Evolutionary conservation across 2,888 invertebrate genomes (phyloP), one percentile per base, ranked within the genome.

Genomic region (Hypomecis atomaria): DNA sequence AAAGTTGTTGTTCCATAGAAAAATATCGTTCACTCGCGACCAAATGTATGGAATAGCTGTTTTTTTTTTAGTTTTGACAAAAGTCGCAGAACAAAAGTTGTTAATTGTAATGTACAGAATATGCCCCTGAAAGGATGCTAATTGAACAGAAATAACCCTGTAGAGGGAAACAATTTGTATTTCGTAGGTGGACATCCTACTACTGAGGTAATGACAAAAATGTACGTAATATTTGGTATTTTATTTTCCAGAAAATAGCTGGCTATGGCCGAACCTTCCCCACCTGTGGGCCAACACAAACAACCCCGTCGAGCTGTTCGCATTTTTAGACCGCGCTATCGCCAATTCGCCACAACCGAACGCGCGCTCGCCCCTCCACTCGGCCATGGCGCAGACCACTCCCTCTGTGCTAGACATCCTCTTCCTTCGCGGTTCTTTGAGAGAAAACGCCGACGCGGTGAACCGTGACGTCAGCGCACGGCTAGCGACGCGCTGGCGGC

Each of bases 321-420:
- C 75, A 69, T 93, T 79, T 85, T 83, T 93, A 75, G 93, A 93
- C 76, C 75, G 77, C 9, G 86, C 86, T 36, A 88, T 93, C 69
- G 72, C 82, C 66, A 81, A 83, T 57, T 89, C 93, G 50, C 90
- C 89, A 33, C 88, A 78, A 50, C 82, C 88, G 0, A 72, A 86
- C 60, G 86, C 88, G 13, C 87, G 90, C 2, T 90, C 92, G 8
- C 94, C 94, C 0, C 79, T 94, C 72, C 93, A 93, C 85, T 95
- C 96, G 0, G 94, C 96, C 7, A 96, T 96, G 96, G 95, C 96
- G 0, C 95, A 96, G 84, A 90, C 96, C 52, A 96, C 96, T 0
- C 95, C 96, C 0, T 94, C 93, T 45, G 90, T 95, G 0, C 84
- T 94, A 40, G 95, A 95, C 73, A 93, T 96, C 23, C 82, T 96